Base-by-base conservation (phyloP, 2,888 invertebrate species). In the Cerastis rubricosa region DNA sequence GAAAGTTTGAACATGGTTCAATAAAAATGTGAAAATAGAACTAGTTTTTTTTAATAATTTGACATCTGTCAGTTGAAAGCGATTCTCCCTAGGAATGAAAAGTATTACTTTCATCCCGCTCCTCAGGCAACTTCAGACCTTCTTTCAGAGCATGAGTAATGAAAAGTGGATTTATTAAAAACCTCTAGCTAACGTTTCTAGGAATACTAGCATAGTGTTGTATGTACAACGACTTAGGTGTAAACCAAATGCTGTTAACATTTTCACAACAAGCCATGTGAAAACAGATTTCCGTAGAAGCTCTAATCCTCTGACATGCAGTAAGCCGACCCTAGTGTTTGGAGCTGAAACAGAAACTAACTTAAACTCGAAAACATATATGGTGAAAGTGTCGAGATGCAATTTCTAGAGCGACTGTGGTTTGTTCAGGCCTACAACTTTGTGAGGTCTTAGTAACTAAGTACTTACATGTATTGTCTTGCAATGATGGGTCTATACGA, bases 281-380 rank as follows among this genome's bases (percentile, higher is more conserved):
- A 47, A 57, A 59, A 35, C 40, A 59, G 5, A 29, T 76, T 49
- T 49, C 17, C 74, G 40, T 49, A 29, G 19, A 51, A 29, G 19
- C 74, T 51, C n/a, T 51, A 43, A 76, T 19, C 63, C 43, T 17
- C 29, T 17, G 29, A 19, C 79, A 12, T 14, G 29, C 8, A 61
- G 22, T 69, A 79, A 79, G 59, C 49, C 35, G 25, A 17, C 49
- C 49, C 49, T 49, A 51, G 29, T 70, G 70, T 68, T 68, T 51
- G 47, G 49, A n/a, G 29, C 14, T 49, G n/a, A n/a, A n/a, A n/a
- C 29, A 43, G 78, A 43, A 78, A n/a, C 59, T 43, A 78, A 68
- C 67, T 65, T 59, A 19, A 29, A 49, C 49, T 12, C 7, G 14
- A n/a, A 43, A 63, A 25, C n/a, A 4, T 19, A 14, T n/a, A n/a